Evolutionary conservation across 2,888 invertebrate genomes (phyloP).

Genomic region (Limnephilus marmoratus): DNA sequence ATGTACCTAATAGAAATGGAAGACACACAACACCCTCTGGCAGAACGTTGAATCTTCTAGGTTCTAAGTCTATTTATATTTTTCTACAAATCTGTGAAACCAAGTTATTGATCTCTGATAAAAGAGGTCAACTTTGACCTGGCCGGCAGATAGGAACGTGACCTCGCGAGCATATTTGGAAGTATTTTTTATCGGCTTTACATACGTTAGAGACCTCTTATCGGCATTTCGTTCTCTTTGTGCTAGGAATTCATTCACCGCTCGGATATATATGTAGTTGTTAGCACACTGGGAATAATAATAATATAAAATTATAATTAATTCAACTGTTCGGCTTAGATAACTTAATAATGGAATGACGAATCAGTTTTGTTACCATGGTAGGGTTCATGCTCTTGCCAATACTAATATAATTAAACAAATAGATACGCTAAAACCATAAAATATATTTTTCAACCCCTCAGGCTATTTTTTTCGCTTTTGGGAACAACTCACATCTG

Average conservation of each 20-base stretch:
- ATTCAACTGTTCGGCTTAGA: neutral
- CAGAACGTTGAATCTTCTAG: neutral
- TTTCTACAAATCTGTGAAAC: neutral
- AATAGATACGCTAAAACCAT: too few species aligned
- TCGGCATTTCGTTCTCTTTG: neutral
- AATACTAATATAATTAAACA: neutral
- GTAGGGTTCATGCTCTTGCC: neutral
- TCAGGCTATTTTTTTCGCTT: too few species aligned
- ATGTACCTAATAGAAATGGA: neutral
- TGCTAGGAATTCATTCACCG: constrained; percentile 40
- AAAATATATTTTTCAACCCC: too few species aligned
- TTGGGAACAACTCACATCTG: too few species aligned
- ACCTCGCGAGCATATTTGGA: constrained; percentile 41
- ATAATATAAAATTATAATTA: neutral
- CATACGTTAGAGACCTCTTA: constrained; percentile 13
- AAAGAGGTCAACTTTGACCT: constrained; percentile 47
- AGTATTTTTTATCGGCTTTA: constrained; percentile 48
- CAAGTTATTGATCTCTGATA: constrained; percentile 38
- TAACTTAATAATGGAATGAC: neutral
- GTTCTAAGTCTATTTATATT: neutral
- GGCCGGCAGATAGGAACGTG: constrained; percentile 8
- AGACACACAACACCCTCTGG: neutral
- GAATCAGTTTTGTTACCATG: neutral
- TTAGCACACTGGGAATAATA: neutral
- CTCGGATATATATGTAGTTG: neutral